Conservation (phyloP, 2,888 invertebrate species). For the Sialis lutaria region DNA sequence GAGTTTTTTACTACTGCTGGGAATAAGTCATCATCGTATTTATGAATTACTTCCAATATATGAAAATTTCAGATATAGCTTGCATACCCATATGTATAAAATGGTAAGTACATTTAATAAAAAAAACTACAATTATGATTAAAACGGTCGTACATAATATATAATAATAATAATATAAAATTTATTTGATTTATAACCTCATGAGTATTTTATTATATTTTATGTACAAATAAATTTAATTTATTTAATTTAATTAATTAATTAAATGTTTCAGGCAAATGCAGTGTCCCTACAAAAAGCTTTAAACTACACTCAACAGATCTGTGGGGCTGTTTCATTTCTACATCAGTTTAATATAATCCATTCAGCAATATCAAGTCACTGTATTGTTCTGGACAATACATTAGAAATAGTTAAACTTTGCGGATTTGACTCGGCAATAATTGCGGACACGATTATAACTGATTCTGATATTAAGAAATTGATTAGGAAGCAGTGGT, state of each 20-base stretch:
- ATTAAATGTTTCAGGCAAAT: background rate
- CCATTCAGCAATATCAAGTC: background rate
- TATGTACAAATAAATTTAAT: background rate
- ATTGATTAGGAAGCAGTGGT: background rate
- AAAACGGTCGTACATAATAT: background rate
- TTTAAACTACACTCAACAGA: background rate
- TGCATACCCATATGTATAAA: background rate
- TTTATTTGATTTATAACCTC: background rate
- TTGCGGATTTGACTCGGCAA: background rate
- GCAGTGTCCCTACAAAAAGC: background rate
- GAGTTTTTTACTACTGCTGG: background rate
- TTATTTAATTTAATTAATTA: background rate
- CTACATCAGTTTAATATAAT: background rate
- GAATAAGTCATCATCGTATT: background rate
- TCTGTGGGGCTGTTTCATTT: background rate
- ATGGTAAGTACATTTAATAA: background rate
- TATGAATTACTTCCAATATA: constrained; percentile 1
- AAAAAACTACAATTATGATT: background rate
- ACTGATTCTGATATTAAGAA: background rate
- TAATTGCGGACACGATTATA: background rate
- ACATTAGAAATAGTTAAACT: background rate
- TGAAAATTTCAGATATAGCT: constrained; percentile 1
- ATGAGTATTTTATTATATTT: background rate
- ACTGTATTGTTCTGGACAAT: background rate
- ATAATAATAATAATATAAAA: background rate